These are phyloP conservation scores for Caenorhabditis briggsae DNA, from an alignment of 1,140 invertebrate genomes.

Conservation along the genomic window DNA sequence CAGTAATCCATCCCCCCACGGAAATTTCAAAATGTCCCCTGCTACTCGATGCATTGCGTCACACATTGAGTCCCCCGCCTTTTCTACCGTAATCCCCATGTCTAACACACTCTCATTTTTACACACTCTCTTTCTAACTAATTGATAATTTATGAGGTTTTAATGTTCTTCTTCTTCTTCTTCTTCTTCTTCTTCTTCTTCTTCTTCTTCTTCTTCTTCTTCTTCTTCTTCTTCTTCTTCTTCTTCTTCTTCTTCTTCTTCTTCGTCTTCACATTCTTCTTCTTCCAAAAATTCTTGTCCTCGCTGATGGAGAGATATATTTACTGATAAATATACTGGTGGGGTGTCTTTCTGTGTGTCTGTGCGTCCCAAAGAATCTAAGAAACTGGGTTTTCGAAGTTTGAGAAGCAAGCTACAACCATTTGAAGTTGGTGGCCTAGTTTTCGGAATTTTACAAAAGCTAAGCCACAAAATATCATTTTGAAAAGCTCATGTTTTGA, in stretches of 20 bases:
- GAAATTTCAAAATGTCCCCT: not conserved
- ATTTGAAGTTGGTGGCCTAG: too few relatives aligned
- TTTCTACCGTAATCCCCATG: not conserved
- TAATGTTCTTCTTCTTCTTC: conserved; percentile 41
- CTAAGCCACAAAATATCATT: too few relatives aligned
- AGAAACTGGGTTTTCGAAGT: too few relatives aligned
- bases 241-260: conserved; percentile 15
- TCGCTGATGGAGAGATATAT: too few relatives aligned
- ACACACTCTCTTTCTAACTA: not conserved
- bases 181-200: not conserved
- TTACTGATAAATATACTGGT: too few relatives aligned
- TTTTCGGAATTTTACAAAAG: too few relatives aligned
- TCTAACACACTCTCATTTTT: too few relatives aligned
- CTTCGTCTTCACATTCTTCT: not conserved
- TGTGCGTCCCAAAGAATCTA: too few relatives aligned
- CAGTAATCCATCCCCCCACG: not conserved
- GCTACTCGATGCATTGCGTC: conserved; percentile 14
- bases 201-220: not conserved
- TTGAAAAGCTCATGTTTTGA: too few relatives aligned
- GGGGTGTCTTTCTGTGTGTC: too few relatives aligned
- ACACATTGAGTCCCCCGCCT: not conserved
- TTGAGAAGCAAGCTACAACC: too few relatives aligned
- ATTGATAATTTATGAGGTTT: conserved; percentile 54
- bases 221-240: conserved; percentile 42
- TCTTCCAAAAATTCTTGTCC: too few relatives aligned